Evolutionary conservation across 2,797 vertebrate genomes (phyloP), one percentile per base, ranked within the genome.

Genomic region (Columba guinea): DNA sequence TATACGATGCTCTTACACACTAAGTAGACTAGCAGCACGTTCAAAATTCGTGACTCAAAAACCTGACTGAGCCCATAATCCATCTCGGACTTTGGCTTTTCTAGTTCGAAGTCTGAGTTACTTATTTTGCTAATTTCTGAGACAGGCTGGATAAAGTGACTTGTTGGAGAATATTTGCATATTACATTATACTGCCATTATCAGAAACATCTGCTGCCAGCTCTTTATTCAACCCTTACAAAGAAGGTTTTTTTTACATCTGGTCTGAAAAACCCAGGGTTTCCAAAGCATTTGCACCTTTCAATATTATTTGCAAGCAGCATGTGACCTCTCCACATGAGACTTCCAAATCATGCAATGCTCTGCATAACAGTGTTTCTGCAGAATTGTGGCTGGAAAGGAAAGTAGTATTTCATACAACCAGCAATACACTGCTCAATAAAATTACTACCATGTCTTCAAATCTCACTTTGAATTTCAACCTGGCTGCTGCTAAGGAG

Each of bases 281-380:
- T 78, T 68, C 34, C 20, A 78, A 35, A 3, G 9, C 16, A 44
- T 55, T 32, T 44, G 9, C 32, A 39, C 37, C 67, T 87, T 62
- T 27, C 37, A 37, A 1, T 22, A 26, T 9, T 32, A 21, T 0
- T 3, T 7, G 32, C 49, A 64, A 92, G 23, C 34, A 70, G 44
- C 1, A 3, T 13, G 16, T 1, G 3, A 30, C 41, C 46, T 23
- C 46, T 53, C 34, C 17, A 3, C 7, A 6, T 2, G 9, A 58
- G 20, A 48, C 21, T 74, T 85, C 68, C 30, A 39, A 22, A n/a
- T 16, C 37, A 11, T 0, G 9, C 37, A 59, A 3, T 2, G 17
- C 13, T n/a, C 55, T 14, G 10, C 5, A 1, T 5, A 73, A 53
- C 16, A 58, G 21, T 16, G 55, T 24, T 74, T 23, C 81, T 84